A percentile compares a stretch with the other conserved stretches of the same genome.
Evolutionary conservation across 2,797 vertebrate genomes (phyloP).

Genomic region (Carapus acus): DNA sequence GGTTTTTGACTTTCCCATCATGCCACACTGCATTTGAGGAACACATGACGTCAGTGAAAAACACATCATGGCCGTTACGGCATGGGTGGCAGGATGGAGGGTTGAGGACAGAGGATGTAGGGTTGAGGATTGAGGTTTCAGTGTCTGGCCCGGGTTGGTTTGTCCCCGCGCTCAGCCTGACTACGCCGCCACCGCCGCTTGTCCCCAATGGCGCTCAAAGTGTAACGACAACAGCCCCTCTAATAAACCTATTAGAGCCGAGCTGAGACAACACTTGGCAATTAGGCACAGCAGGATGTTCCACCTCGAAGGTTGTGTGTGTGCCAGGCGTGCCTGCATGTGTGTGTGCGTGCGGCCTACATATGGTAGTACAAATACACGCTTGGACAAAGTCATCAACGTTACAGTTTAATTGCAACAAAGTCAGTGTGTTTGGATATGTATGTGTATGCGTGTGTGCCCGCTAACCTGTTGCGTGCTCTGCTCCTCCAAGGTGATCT

Average conservation of each 20-base stretch:
- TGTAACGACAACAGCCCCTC: slow-evolving; percentile 54
- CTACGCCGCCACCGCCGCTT: slow-evolving; percentile 7
- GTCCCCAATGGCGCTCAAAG: slow-evolving; percentile 40
- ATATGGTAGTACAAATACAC: slow-evolving; percentile 3
- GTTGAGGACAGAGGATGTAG: too few species aligned
- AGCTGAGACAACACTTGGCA: slow-evolving; percentile 55
- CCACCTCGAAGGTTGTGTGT: slow-evolving; percentile 15
- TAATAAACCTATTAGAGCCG: slow-evolving; percentile 55
- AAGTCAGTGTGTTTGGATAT: slow-evolving; percentile 8
- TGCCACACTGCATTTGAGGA: too few species aligned
- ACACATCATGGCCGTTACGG: too few species aligned
- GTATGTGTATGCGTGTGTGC: slow-evolving; percentile 8
- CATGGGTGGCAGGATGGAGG: too few species aligned
- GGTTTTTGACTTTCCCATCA: too few species aligned
- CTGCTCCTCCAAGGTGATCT: slow-evolving; percentile 91
- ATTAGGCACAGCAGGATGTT: slow-evolving; percentile 50
- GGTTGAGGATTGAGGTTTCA: too few species aligned
- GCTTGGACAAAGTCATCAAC: too few species aligned
- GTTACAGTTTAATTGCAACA: slow-evolving; percentile 4
- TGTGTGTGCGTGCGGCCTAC: slow-evolving; percentile 5
- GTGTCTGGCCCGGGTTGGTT: too few species aligned
- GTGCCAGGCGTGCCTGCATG: background rate
- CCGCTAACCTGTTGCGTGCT: slow-evolving; percentile 68
- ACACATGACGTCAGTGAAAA: too few species aligned
- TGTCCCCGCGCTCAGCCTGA: too few species aligned